A percentile compares a stretch with the other conserved stretches of the same genome.
phyloP scores from a whole-genome alignment of 2,797 vertebrate species.

The Rhinogobio ventralis region DNA sequence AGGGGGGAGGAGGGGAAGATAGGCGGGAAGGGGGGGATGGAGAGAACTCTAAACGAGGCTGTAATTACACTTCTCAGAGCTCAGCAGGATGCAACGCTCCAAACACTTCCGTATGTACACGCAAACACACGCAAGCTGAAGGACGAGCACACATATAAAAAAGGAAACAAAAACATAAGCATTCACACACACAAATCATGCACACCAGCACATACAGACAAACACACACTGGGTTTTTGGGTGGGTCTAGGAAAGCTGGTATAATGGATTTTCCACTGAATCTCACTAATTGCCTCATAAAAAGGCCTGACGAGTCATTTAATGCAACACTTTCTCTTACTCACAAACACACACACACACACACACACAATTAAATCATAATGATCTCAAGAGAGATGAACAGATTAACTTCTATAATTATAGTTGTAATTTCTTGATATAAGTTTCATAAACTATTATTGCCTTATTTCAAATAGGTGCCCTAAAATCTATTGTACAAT shows the following conservation, averaged over 20 bases:
- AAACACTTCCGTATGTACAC: conserved; percentile 54
- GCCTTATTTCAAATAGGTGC: background rate
- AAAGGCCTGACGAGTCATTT: conserved; percentile 47
- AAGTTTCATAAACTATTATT: background rate
- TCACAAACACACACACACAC: background rate
- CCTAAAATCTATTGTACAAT: background rate
- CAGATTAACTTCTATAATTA: background rate
- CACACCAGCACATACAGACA: conserved; percentile 12
- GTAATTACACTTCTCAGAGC: conserved; percentile 77
- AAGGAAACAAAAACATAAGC: conserved; percentile 27
- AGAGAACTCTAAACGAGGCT: conserved; percentile 67
- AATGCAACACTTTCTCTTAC: conserved; percentile 27
- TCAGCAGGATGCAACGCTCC: conserved; percentile 65
- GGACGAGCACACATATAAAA: conserved; percentile 12
- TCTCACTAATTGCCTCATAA: conserved; percentile 59
- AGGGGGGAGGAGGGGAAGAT: conserved; percentile 58
- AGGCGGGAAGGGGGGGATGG: conserved; percentile 47
- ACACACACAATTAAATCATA: conserved; percentile 18
- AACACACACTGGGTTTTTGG: conserved; percentile 37
- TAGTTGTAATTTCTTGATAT: background rate
- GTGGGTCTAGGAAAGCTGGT: conserved; percentile 36
- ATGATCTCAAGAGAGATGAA: conserved; percentile 14
- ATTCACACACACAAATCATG: conserved; percentile 40
- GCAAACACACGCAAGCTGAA: conserved; percentile 45
- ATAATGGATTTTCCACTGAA: conserved; percentile 59